Percentiles rank a stretch among this genome's conserved stretches.
These are phyloP conservation scores for Papilio polyxenes DNA, from an alignment of 1,140 invertebrate species.

Conservation along the genomic window DNA sequence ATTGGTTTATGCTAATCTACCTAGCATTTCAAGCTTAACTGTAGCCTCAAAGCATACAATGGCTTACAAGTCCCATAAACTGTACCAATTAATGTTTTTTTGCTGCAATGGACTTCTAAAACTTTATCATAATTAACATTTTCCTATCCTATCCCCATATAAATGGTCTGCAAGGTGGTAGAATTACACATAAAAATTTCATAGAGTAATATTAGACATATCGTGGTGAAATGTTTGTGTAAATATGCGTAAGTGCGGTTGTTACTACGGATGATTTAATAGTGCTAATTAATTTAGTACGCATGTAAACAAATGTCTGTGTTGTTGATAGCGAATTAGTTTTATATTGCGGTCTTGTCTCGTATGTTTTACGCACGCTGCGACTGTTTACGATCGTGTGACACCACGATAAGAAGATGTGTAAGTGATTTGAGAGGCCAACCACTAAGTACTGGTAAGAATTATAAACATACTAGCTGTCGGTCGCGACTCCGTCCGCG, in stretches of 20 bases:
- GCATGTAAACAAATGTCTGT: slow-evolving; percentile 4
- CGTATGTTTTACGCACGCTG: slow-evolving; percentile 29
- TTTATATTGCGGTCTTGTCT: not conserved
- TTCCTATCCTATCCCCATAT: too few species aligned
- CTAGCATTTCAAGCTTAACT: not conserved
- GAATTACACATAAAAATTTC: too few species aligned
- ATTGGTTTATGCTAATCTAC: not conserved
- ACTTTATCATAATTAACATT: too few species aligned
- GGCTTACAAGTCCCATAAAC: not conserved
- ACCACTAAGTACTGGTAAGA: slow-evolving; percentile 38
- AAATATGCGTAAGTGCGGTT: not conserved
- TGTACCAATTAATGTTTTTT: not conserved
- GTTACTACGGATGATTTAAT: not conserved
- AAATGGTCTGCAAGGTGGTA: too few species aligned
- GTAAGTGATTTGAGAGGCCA: slow-evolving; percentile 58
- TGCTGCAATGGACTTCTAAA: not conserved
- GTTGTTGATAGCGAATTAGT: slow-evolving; percentile 9
- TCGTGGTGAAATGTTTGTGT: not conserved
- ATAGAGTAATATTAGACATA: not conserved
- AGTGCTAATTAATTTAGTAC: slow-evolving; percentile 13
- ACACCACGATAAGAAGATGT: slow-evolving; percentile 55
- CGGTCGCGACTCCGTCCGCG: too few species aligned
- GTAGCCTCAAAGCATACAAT: not conserved
- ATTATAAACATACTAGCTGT: too few species aligned
- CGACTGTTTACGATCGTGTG: slow-evolving; percentile 42